Evolutionary conservation across 2,797 vertebrate species (phyloP).

Genomic region (Rhabdophis nuchalis): DNA sequence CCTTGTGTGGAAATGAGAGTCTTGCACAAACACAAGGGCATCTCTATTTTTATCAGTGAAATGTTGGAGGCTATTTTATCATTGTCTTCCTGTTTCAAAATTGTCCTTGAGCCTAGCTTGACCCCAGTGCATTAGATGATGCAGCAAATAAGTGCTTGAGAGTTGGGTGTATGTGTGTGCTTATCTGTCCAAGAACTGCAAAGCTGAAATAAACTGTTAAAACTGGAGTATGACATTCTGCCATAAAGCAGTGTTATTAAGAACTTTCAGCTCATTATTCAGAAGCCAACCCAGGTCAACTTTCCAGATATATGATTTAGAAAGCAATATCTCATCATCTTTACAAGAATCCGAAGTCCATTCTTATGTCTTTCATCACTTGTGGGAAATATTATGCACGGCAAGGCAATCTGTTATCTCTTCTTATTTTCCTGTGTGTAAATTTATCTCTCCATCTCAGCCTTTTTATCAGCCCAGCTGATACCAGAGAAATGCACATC

Average conservation of each 20-base stretch:
- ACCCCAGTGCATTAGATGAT: neutral
- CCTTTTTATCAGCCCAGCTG: conserved; percentile 46
- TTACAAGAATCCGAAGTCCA: conserved; percentile 49
- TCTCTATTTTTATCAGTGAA: neutral
- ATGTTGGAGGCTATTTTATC: neutral
- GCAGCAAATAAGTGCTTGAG: neutral
- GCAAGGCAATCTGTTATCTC: conserved; percentile 51
- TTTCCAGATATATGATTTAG: conserved; percentile 42
- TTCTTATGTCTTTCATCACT: conserved; percentile 54
- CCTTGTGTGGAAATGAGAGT: neutral
- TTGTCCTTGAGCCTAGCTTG: neutral
- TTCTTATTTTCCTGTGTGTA: conserved; percentile 48
- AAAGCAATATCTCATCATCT: conserved; percentile 49
- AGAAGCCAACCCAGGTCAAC: conserved; percentile 12
- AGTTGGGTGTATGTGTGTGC: neutral
- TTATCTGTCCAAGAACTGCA: neutral
- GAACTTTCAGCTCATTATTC: neutral
- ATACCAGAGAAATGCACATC: neutral
- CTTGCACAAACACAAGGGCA: neutral
- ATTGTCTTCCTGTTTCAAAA: neutral
- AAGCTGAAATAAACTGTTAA: neutral
- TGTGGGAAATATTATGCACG: conserved; percentile 43
- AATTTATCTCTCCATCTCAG: conserved; percentile 50
- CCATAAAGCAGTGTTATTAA: neutral
- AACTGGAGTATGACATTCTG: neutral